Conservation (phyloP, 2,797 vertebrate species). For the Falco novaeseelandiae region DNA sequence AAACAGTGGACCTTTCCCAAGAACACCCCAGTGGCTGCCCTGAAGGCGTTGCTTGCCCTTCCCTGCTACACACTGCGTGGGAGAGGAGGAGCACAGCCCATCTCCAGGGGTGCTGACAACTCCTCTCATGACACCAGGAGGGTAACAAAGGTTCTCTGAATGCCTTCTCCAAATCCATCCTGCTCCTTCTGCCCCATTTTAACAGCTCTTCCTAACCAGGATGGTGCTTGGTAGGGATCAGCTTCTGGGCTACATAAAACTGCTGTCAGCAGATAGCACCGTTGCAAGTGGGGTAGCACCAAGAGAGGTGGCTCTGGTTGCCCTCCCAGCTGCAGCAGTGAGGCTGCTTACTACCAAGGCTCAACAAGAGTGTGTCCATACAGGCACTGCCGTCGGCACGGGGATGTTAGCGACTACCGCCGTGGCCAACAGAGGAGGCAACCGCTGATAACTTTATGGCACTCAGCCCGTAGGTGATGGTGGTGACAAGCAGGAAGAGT, state of each 20-base stretch:
- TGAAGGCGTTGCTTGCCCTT: neutral
- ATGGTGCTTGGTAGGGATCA: neutral
- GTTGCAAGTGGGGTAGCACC: neutral
- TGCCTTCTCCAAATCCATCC: neutral
- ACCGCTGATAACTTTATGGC: neutral
- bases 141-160: neutral
- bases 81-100: neutral
- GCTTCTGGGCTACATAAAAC: neutral
- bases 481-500: neutral
- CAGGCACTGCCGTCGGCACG: neutral
- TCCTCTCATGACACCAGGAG: neutral
- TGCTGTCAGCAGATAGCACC: neutral
- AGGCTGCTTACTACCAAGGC: neutral
- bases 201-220: neutral
- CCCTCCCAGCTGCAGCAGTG: neutral
- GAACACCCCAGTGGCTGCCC: neutral
- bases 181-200: neutral
- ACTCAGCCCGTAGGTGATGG: neutral
- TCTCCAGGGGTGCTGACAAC: neutral
- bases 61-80: no score
- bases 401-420: neutral
- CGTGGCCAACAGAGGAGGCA: neutral
- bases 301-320: neutral
- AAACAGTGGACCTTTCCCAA: neutral
- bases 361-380: neutral